Evolutionary conservation across 2,888 invertebrate genomes (phyloP).

Genomic region (Exephanes ischioxanthus): DNA sequence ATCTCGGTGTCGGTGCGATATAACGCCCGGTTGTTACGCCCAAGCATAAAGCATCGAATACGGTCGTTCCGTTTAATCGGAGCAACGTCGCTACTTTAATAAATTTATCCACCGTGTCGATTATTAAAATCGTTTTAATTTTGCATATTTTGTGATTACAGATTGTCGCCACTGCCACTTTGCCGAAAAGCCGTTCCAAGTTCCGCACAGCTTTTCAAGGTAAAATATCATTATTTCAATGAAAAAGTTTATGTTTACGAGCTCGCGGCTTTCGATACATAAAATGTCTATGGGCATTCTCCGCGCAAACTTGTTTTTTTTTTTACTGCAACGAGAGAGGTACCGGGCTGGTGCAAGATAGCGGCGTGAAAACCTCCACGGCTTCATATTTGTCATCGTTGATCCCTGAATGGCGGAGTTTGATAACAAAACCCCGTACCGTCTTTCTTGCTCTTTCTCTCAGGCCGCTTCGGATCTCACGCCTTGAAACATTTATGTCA

Average conservation of each 20-base stretch:
- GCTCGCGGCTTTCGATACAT: neutral
- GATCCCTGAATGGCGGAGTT: constrained; percentile 67
- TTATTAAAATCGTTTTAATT: constrained; percentile 46
- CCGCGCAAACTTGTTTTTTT: neutral
- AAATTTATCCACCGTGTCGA: constrained; percentile 11
- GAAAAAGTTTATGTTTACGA: constrained; percentile 10
- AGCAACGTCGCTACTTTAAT: constrained; percentile 26
- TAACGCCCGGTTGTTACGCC: constrained; percentile 30
- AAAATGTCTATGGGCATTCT: neutral
- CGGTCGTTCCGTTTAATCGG: neutral
- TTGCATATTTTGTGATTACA: constrained; percentile 54
- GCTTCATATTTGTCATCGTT: constrained; percentile 58
- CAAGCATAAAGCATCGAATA: constrained; percentile 34
- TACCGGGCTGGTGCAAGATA: neutral
- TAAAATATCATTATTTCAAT: constrained; percentile 47
- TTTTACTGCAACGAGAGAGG: neutral
- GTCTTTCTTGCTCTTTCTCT: constrained; percentile 9
- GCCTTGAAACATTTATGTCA: constrained; percentile 61
- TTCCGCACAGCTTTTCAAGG: constrained; percentile 39
- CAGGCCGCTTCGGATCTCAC: neutral
- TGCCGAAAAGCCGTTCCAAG: constrained; percentile 29
- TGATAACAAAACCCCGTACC: constrained; percentile 76
- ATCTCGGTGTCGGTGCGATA: neutral
- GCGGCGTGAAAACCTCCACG: constrained; percentile 40
- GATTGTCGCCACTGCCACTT: constrained; percentile 51